Evolutionary conservation across 2,888 invertebrate species (phyloP).

Genomic region (Ligdia adustata): DNA sequence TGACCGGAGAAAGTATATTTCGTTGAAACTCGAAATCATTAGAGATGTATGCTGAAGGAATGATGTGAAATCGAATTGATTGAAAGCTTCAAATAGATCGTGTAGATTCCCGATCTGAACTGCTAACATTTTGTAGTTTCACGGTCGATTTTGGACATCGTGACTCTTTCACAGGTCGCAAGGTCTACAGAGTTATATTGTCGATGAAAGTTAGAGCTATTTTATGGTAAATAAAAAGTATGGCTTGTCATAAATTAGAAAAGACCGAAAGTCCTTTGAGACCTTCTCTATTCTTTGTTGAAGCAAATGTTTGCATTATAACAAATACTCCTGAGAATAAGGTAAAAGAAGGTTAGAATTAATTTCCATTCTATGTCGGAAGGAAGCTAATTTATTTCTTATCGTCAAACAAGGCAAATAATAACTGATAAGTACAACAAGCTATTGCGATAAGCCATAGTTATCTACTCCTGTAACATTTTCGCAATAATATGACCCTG

Average conservation of each 20-base stretch:
- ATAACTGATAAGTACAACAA: no score
- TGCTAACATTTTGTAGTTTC: conserved; percentile 6
- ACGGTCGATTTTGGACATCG: conserved; percentile 12
- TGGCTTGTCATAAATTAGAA: conserved; percentile 6
- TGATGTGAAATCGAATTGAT: conserved; percentile 34
- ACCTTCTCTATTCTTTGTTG: neutral
- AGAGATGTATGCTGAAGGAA: conserved; percentile 34
- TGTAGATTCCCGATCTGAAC: conserved; percentile 17
- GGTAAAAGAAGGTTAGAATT: neutral
- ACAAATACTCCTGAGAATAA: conserved; percentile 1
- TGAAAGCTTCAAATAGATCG: conserved; percentile 28
- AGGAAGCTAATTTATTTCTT: conserved; percentile 9
- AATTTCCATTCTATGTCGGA: conserved; percentile 10
- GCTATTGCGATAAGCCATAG: no score
- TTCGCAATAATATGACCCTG: neutral
- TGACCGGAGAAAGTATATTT: conserved; percentile 59
- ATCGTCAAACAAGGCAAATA: conserved; percentile 2
- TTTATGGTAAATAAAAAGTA: conserved; percentile 13
- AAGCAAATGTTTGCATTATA: neutral
- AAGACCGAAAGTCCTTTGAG: conserved; percentile 22
- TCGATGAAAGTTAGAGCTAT: conserved; percentile 19
- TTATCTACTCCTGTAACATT: no score
- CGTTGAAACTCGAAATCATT: conserved; percentile 47
- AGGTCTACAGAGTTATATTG: conserved; percentile 6
- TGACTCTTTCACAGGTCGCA: conserved; percentile 12